Percentiles rank a stretch among this genome's conserved stretches.
Conservation (phyloP, 1,140 invertebrate species). For the Aphelinus certus region DNA sequence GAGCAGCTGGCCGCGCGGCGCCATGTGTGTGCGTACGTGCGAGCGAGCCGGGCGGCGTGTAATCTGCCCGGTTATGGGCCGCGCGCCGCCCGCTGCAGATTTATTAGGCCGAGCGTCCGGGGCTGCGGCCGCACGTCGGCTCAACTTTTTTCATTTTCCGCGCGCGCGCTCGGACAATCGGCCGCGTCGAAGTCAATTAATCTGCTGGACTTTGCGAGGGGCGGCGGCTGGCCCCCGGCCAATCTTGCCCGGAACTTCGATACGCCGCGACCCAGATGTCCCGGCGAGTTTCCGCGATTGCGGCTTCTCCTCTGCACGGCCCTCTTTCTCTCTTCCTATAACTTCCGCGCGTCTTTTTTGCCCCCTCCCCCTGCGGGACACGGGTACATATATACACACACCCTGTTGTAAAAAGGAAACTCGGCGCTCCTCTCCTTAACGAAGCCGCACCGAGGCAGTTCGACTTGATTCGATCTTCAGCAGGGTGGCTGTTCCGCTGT, state of each 20-base stretch:
- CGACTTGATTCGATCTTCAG: too few relatives aligned
- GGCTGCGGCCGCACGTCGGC: too few relatives aligned
- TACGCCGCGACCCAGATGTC: constrained; percentile 45
- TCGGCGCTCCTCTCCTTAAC: constrained; percentile 8
- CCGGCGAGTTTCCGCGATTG: constrained; percentile 39
- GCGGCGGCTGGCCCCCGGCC: constrained; percentile 43
- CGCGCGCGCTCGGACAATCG: constrained; percentile 29
- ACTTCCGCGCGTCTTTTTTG: background rate
- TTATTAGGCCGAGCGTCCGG: too few relatives aligned
- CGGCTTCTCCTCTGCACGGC: background rate
- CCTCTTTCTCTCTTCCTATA: background rate
- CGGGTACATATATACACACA: background rate
- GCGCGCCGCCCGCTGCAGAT: too few relatives aligned
- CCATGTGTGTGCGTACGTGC: too few relatives aligned
- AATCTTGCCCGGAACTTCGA: constrained; percentile 45
- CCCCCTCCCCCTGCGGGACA: background rate
- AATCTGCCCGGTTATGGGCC: too few relatives aligned
- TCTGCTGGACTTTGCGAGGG: constrained; percentile 45
- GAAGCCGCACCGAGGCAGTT: background rate
- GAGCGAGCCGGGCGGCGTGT: too few relatives aligned
- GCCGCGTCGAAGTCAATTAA: constrained; percentile 53
- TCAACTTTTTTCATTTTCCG: constrained; percentile 27
- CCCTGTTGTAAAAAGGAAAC: constrained; percentile 12
- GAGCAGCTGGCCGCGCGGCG: too few relatives aligned
- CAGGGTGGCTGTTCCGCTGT: too few relatives aligned